Evolutionary conservation across 2,888 invertebrate species (phyloP), one percentile per base, ranked within the genome.

Genomic region (Mythimna lalbum): DNA sequence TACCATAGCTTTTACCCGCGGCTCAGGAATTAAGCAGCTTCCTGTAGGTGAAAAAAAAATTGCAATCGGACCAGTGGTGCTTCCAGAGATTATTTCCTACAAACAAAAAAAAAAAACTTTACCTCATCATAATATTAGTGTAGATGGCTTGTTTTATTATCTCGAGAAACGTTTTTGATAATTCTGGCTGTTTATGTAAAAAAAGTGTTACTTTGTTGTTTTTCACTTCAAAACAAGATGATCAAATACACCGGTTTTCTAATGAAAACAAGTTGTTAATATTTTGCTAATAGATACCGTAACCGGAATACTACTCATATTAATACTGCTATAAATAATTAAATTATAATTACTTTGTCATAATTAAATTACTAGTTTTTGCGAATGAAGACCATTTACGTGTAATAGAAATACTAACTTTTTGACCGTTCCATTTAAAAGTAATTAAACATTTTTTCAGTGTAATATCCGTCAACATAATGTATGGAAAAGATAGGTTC

Each of bases 161-260:
- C 21, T 50, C 21, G n/a, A 4, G 4, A 21, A n/a, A 50, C 10
- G 4, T 10, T 50, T n/a, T 21, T 10, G 4, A 3, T 4, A 49
- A 49, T 9, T n/a, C 10, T 10, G 10, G 49, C 9, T 10, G n/a
- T 4, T 50, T 50, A 21, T 21, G 12, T 4, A 21, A 50, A 50
- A 50, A 14, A 31, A 14, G 9, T 3, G 21, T 4, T 21, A 39
- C 7, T 39, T 36, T 23, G 49, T 21, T 39, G 10, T 27, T 69
- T 50, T 33, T 27, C 1, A n/a, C 12, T 14, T 2, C 10, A 39
- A 56, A 55, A 36, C 55, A 55, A 4, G 14, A 14, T 52, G 6
- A 53, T 49, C 19, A 43, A 23, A 52, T 52, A 10, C 12, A 66
- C 81, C 66, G 49, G 78, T 81, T 78, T 36, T 0, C 10, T 56